Conservation (phyloP, 2,113 vertebrate species). For the Taurulus bubalis region DNA sequence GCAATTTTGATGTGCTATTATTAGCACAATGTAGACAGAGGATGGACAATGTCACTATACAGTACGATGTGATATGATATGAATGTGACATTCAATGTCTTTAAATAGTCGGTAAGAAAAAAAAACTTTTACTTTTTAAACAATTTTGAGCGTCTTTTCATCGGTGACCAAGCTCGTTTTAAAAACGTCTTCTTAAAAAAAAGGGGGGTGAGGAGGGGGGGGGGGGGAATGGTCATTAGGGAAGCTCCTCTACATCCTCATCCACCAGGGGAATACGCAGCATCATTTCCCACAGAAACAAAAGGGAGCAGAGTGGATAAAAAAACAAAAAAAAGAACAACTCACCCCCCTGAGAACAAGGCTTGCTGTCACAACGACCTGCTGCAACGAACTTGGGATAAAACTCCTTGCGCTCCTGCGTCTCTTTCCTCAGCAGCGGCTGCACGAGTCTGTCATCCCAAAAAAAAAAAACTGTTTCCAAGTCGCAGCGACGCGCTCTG, state of each 20-base stretch:
- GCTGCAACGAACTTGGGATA: slow-evolving; percentile 64
- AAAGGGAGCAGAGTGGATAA: neutral
- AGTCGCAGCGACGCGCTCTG: slow-evolving; percentile 68
- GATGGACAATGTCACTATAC: neutral
- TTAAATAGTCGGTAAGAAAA: neutral
- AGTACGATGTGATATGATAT: too few relatives aligned
- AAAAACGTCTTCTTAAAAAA: neutral
- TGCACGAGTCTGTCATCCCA: slow-evolving; percentile 47
- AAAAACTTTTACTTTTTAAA: neutral
- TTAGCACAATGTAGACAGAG: neutral
- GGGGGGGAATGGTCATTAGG: neutral
- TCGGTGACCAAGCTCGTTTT: too few relatives aligned
- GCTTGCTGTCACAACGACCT: slow-evolving; percentile 49
- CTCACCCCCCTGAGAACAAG: slow-evolving; percentile 75
- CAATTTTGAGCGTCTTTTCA: neutral
- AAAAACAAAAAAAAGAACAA: slow-evolving; percentile 3
- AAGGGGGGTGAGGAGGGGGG: too few relatives aligned
- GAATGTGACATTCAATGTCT: neutral
- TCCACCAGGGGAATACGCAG: slow-evolving; percentile 56
- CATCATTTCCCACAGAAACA: neutral
- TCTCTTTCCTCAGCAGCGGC: slow-evolving; percentile 46
- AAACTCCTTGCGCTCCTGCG: slow-evolving; percentile 66
- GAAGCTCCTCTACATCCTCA: neutral
- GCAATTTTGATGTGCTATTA: neutral
- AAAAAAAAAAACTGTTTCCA: slow-evolving; percentile 50